Evolutionary conservation across 2,797 vertebrate genomes (phyloP).

Genomic region (Sitta carolinensis): DNA sequence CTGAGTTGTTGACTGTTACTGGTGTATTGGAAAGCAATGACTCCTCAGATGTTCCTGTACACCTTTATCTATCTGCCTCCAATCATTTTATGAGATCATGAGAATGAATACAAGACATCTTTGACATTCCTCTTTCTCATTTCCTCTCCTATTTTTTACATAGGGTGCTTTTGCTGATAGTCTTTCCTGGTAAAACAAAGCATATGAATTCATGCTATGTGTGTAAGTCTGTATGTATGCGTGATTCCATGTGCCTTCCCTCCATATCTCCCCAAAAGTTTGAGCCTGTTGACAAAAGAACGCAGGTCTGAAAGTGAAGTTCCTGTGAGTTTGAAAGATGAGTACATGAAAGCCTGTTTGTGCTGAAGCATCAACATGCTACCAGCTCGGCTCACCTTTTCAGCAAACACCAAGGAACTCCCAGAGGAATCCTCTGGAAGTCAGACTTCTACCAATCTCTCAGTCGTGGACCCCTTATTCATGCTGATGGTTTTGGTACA

Average conservation of each 20-base stretch:
- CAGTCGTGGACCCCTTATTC: background rate
- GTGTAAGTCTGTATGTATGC: background rate
- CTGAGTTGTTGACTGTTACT: background rate
- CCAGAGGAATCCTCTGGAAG: background rate
- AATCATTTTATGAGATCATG: background rate
- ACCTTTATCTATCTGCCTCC: background rate
- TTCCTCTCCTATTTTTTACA: background rate
- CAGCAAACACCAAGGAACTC: background rate
- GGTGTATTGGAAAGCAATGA: background rate
- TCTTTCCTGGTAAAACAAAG: background rate
- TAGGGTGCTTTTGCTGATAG: background rate
- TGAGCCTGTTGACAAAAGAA: background rate
- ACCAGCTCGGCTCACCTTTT: background rate
- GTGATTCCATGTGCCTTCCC: background rate
- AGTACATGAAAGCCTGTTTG: background rate
- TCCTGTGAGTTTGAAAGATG: background rate
- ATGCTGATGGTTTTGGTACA: background rate
- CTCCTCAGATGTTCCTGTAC: background rate
- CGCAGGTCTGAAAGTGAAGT: background rate
- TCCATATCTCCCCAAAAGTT: background rate
- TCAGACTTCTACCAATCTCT: background rate
- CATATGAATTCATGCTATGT: background rate
- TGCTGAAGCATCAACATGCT: background rate
- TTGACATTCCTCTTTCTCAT: background rate
- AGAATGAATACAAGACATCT: background rate